Evolutionary conservation across 1,140 invertebrate genomes (phyloP), one percentile per base, ranked within the genome.

Genomic region (Heliconius hewitsoni): DNA sequence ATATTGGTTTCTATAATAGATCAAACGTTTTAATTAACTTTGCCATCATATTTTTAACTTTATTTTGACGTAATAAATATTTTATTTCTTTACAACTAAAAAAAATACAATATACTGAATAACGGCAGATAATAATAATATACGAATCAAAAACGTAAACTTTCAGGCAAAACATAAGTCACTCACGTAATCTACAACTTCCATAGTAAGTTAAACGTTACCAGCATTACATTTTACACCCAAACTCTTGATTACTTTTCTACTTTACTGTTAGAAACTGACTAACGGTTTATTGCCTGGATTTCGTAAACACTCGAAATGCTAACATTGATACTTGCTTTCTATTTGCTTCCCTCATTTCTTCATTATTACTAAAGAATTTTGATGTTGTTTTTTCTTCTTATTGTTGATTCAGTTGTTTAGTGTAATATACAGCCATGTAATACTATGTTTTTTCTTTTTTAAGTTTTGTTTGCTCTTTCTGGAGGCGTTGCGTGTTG

Each of bases 331-430:
- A 88, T 89, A 84, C 79, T 77, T 50, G 76, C 79, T 90, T 85
- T 90, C 85, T 87, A 82, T 87, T 87, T 84, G 84, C 82, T 82
- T 82, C 84, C 82, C 85, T 83, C 82, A 87, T 87, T 88, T 81
- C 82, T 84, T 80, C 80, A 76, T 77, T 83, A 85, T 84, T 82
- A 66, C 78, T 80, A 83, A 85, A 83, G 79, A 84, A 85, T 84
- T 74, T 83, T 74, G 74, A 80, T 39, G 60, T 30, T 30, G 60
- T 30, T 66, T 66, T 27, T 66, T 66, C 8, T 30, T 66, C n/a
- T 30, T 5, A 27, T 57, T 60, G 23, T 66, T 66, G 23, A 16
- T 66, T 66, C n/a, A 6, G 30, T 30, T 27, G 11, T 16, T 66
- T 66, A 27, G 60, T 30, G 3, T 30, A 5, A 16, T 27, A 60